Conservation (phyloP, 1,140 invertebrate genomes). For the Drosophila bipectinata region DNA sequence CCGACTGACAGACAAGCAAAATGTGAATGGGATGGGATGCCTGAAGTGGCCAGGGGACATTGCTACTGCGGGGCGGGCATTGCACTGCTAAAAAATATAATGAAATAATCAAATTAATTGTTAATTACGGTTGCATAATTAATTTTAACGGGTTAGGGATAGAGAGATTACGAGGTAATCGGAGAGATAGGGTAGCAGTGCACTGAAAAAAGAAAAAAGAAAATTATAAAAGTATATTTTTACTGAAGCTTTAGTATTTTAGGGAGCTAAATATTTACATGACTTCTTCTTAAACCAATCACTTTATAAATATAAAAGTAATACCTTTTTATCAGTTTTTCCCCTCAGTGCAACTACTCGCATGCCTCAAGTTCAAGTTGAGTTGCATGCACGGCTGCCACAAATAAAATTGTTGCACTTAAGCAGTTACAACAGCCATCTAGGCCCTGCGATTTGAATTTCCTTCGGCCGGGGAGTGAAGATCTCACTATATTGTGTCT, state of each 20-base stretch:
- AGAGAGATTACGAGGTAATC: slow-evolving; percentile 27
- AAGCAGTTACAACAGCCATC: slow-evolving; percentile 60
- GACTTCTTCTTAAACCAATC: not conserved
- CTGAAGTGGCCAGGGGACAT: slow-evolving; percentile 8
- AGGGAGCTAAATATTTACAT: not conserved
- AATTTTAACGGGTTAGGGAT: slow-evolving; percentile 18
- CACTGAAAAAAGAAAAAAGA: not conserved
- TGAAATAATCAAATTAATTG: slow-evolving; percentile 42
- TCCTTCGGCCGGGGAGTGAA: slow-evolving; percentile 15
- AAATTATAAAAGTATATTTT: not conserved
- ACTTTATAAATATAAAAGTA: not conserved
- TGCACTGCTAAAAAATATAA: slow-evolving; percentile 53
- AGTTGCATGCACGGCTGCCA: slow-evolving; percentile 64
- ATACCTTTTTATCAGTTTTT: not conserved
- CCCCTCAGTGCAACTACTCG: slow-evolving; percentile 45
- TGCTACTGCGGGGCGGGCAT: slow-evolving; percentile 37
- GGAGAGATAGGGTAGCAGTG: not conserved
- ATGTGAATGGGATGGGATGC: slow-evolving; percentile 34
- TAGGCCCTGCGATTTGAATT: slow-evolving; percentile 33
- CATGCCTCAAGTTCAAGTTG: slow-evolving; percentile 58
- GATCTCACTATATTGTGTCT: slow-evolving; percentile 20
- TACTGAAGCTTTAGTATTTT: no score
- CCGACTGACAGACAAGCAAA: slow-evolving; percentile 37
- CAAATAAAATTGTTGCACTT: slow-evolving; percentile 81
- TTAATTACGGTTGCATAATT: slow-evolving; percentile 37